Base-by-base conservation (phyloP, 2,113 vertebrate species). In the Abramis brama region DNA sequence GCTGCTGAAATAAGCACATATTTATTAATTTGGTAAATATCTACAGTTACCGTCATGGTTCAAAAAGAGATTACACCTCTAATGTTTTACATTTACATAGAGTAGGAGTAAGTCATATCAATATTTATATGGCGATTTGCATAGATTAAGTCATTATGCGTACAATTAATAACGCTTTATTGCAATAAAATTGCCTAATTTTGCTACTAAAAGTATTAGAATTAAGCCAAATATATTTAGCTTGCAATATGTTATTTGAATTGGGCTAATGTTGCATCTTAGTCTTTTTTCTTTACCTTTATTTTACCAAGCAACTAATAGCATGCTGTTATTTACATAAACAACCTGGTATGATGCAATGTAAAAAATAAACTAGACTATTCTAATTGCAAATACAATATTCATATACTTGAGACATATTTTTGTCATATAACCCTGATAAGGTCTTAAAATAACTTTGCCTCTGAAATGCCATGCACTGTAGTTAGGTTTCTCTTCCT, bases 81-180 rank as follows among this genome's bases (percentile, higher is more conserved):
- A 92, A 93, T 91, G 91, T 91, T 92, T 93, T 85, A 90, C 88
- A 92, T 93, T 93, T 92, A 78, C 89, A 91, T 92, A 66, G 86
- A 93, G 91, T 93, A 89, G 91, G 90, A 93, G 91, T 90, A 91
- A 92, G 89, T 93, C 93, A 92, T 91, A 94, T 91, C 92, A 94
- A 94, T 93, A 93, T 94, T 91, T 80, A 89, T 92, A 92, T 93
- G 90, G 92, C 91, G 93, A 95, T 94, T 95, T 88, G 81, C 83
- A 85, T 84, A 84, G 59, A 89, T 88, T 85, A 89, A 47, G 85
- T 79, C 87, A 86, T 90, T 90, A 89, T 76, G 33, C 64, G 25
- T 52, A 82, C 88, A 78, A 87, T 80, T 89, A 90, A 89, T 85
- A 77, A 88, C 66, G 86, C 85, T 92, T 84, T 90, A 91, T 89